Base-by-base conservation (phyloP, 2,888 invertebrate species). In the Agonopterix subpropinquella region DNA sequence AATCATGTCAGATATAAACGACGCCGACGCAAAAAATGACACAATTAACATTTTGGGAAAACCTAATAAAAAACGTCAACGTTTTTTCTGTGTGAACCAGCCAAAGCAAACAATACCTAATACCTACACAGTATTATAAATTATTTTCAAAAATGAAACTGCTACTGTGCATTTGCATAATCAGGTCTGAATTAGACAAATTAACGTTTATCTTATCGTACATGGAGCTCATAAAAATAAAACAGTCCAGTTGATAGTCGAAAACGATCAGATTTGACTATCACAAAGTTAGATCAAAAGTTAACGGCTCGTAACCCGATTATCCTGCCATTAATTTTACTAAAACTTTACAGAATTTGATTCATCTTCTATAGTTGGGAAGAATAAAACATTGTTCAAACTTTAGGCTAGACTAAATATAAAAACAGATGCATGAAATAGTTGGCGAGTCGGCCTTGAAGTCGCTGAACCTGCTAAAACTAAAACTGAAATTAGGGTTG, bases 401-500 rank as follows among this genome's bases (percentile, higher is more conserved):
- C 36, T 43, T 45, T 1, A 39, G 39, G 11, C 41, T 49, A 55
- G 55, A 55, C 55, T 53, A 55, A 55, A 55, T 53, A 53, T 37
- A 45, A 47, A 49, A 48, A 51, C 55, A 52, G 54, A 52, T 52
- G 54, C 43, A 13, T 18, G 28, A 47, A 41, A 41, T 28, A 28
- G 28, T 41, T 41, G 36, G 52, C 41, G 45, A 58, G 48, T 47
- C 58, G 39, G 39, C 39, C 39, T 10, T 11, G 11, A 10, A 10
- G 39, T 11, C 39, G 10, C 39, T 11, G 39, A 39, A 11, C 39
- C 11, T 4, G 10, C 39, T 39, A 39, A 28, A 28, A 28, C 39
- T 39, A 39, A 28, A 28, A 28, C 28, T 28, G 28, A 28, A 28
- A 28, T 1, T 28, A 28, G 28, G 28, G 28, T 28, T 28, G 28